Evolutionary conservation across 2,888 invertebrate genomes (phyloP).

Genomic region (Glaucopsyche alexis): DNA sequence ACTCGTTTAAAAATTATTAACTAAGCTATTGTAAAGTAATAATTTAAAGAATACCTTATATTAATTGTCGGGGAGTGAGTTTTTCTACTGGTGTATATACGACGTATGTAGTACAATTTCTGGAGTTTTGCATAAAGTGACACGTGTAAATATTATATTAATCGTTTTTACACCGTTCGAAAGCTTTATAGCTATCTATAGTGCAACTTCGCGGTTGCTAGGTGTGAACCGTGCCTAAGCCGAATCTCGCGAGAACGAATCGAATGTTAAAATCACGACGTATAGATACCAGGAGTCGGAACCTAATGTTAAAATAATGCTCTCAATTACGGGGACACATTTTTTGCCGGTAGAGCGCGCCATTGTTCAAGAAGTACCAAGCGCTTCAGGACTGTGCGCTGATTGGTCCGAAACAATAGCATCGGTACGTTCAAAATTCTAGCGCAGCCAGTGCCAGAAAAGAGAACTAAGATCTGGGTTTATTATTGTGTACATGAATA

Average conservation of each 20-base stretch:
- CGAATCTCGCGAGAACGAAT: not conserved
- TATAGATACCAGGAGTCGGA: no score
- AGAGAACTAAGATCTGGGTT: no score
- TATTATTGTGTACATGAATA: no score
- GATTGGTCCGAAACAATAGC: no score
- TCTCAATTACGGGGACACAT: no score
- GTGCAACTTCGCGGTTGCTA: not conserved
- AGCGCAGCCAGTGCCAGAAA: no score
- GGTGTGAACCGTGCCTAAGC: conserved; percentile 23
- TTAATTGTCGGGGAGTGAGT: not conserved
- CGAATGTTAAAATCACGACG: conserved; percentile 15
- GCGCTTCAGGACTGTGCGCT: no score
- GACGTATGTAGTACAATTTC: not conserved
- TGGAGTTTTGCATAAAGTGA: not conserved
- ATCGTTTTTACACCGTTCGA: not conserved
- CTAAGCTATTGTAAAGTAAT: not conserved
- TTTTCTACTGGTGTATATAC: conserved; percentile 10
- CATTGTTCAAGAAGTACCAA: no score
- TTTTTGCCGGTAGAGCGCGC: no score
- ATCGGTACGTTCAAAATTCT: no score
- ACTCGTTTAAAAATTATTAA: not conserved
- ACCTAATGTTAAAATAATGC: no score
- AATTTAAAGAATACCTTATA: not conserved
- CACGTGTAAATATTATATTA: not conserved
- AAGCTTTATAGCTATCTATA: not conserved